These are phyloP conservation scores for Hypolimnas misippus DNA, from an alignment of 2,888 invertebrate genomes.

Conservation along the genomic window DNA sequence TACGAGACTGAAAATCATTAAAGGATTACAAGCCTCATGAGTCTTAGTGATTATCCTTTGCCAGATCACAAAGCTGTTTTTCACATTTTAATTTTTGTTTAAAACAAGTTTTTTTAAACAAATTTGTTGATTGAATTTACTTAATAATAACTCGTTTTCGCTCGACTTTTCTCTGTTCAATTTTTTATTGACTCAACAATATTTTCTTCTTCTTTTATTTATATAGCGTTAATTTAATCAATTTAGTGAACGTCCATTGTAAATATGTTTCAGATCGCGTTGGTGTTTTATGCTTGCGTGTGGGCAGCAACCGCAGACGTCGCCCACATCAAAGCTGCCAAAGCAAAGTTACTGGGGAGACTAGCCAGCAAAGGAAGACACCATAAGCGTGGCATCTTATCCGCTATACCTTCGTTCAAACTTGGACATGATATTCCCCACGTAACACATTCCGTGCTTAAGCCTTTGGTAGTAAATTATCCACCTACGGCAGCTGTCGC, in stretches of 20 bases:
- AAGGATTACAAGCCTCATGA: no score
- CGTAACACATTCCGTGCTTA: slow-evolving; percentile 76
- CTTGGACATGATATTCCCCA: slow-evolving; percentile 76
- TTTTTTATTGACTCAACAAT: no score
- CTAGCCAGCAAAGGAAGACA: slow-evolving; percentile 60
- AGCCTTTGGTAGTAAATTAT: slow-evolving; percentile 76
- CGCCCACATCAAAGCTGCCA: slow-evolving; percentile 61
- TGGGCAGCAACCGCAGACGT: slow-evolving; percentile 61
- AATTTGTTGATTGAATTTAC: no score
- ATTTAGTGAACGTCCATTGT: slow-evolving; percentile 24
- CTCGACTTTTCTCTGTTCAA: no score
- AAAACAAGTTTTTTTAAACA: no score
- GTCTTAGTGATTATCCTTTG: no score
- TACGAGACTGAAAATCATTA: no score
- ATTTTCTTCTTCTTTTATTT: no score
- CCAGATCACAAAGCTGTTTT: no score
- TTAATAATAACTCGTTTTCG: no score
- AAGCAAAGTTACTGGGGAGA: slow-evolving; percentile 61
- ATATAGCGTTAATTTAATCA: no score
- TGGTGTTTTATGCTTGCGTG: slow-evolving; percentile 66
- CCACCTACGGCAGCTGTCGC: slow-evolving; percentile 75
- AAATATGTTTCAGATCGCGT: slow-evolving; percentile 72
- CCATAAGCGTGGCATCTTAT: slow-evolving; percentile 71
- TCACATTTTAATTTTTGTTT: no score
- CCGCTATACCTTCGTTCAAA: slow-evolving; percentile 74